Percentiles rank a stretch among this genome's conserved stretches.
Evolutionary conservation across 2,797 vertebrate genomes (phyloP).

Genomic region (Acridotheres tristis): DNA sequence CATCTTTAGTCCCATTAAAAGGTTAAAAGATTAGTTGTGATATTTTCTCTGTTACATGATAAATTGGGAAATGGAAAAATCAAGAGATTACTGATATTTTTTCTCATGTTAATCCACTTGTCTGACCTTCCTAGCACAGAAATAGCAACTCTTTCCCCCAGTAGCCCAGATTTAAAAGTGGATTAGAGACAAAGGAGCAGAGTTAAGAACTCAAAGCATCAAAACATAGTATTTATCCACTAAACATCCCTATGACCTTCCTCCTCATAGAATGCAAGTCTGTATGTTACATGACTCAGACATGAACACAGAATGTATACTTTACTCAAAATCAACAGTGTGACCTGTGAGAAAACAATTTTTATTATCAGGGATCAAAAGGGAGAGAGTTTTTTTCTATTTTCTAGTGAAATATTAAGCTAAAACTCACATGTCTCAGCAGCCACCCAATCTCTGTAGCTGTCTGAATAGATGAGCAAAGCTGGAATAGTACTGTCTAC

Average conservation of each 20-base stretch:
- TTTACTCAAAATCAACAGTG: background rate
- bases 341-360: background rate
- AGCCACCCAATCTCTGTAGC: background rate
- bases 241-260: background rate
- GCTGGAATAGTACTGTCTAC: background rate
- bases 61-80: background rate
- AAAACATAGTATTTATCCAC: constrained; percentile 1
- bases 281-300: background rate
- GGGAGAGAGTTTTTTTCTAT: background rate
- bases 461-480: background rate
- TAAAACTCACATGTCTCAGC: background rate
- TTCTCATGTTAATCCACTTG: background rate
- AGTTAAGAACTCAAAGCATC: background rate
- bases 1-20: background rate
- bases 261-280: background rate
- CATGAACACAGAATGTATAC: background rate
- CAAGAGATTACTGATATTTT: background rate
- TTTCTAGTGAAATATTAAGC: background rate
- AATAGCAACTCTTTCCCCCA: background rate
- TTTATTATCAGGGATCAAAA: background rate
- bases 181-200: constrained; percentile 6
- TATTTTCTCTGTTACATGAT: background rate
- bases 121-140: background rate
- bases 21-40: background rate
- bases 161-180: background rate